Evolutionary conservation across 92 coral and sea anemone genomes (phyloP).

Genomic region (Porites rus): DNA sequence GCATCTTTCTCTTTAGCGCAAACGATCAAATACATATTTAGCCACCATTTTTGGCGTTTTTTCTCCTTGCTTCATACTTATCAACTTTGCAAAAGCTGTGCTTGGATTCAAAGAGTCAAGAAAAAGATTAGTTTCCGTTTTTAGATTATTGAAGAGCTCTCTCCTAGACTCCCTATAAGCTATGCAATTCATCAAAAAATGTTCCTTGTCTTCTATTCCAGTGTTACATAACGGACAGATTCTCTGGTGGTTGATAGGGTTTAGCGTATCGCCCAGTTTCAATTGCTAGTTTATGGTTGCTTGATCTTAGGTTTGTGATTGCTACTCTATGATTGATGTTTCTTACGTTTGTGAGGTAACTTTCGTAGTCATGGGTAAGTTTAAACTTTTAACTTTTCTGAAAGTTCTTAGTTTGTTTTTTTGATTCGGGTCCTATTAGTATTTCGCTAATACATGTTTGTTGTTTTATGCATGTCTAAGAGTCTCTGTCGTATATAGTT

Average conservation of each 20-base stretch:
- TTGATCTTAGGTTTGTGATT: too few species aligned
- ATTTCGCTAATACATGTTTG: slow-evolving; percentile 31
- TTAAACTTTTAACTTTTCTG: slow-evolving; percentile 2
- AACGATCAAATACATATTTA: background rate
- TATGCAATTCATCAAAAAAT: too few species aligned
- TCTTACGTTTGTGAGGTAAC: too few species aligned
- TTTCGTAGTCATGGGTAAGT: background rate
- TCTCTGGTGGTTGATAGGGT: slow-evolving; percentile 7
- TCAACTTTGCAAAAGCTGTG: too few species aligned
- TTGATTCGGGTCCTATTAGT: background rate
- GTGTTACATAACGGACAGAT: background rate
- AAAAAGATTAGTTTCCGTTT: background rate
- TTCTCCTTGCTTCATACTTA: too few species aligned
- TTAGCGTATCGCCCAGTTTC: too few species aligned
- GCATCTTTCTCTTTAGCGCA: background rate
- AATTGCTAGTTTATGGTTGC: too few species aligned
- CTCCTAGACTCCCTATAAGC: background rate
- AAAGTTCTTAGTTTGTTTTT: background rate
- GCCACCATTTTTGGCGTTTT: background rate
- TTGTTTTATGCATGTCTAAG: slow-evolving; percentile 16
- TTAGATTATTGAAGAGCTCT: background rate
- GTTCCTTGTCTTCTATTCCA: too few species aligned
- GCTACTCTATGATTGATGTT: too few species aligned
- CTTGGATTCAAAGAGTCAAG: background rate
- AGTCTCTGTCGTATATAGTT: slow-evolving; percentile 28